Base-by-base conservation (phyloP, 1,140 invertebrate genomes). In the Aporrectodea caliginosa region DNA sequence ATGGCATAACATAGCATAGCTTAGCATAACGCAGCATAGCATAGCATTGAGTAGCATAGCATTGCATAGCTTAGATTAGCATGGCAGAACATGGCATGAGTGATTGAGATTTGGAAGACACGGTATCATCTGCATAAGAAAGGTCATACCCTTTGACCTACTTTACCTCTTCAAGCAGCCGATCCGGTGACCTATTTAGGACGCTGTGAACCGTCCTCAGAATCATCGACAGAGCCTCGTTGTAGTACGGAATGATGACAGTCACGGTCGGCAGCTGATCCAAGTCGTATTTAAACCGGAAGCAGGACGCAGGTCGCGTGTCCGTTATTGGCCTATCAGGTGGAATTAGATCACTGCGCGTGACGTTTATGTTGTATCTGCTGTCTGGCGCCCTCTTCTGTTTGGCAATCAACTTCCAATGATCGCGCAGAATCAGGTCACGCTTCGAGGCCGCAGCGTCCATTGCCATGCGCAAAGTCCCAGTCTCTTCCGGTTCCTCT, bases 171-270 rank as follows among this genome's bases (percentile, higher is more conserved):
- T 96, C 92, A 0, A 99, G 85, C 0, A 96, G 85, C 78, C 91
- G 84, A 0, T 85, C 79, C 1, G 95, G 94, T 22, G 95, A 96
- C 82, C 94, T 90, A 83, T 95, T 92, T 30, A 98, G 85, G 75
- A 99, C 92, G 1, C 94, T 94, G 84, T 96, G 92, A 27, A 99
- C 88, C 0, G 96, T 97, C 84, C 98, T 89, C 78, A 97, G 88
- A 0, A 99, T 88, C 1, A 96, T 95, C 79, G 92, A 91, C 78
- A 92, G 93, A 85, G 97, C 96, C 88, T 99, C 97, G 89, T 98
- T 98, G 86, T 95, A 97, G 85, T 98, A 98, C 85, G 96, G 98
- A 85, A 99, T 94, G 27, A 99, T 92, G 32, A 98, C 90, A 71
- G 93, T 94, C 0, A 93, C 93, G 79, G 91, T 91, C 72, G 94